These are phyloP conservation scores for Engraulis encrasicolus DNA, from an alignment of 2,113 vertebrate genomes.

Conservation along the genomic window DNA sequence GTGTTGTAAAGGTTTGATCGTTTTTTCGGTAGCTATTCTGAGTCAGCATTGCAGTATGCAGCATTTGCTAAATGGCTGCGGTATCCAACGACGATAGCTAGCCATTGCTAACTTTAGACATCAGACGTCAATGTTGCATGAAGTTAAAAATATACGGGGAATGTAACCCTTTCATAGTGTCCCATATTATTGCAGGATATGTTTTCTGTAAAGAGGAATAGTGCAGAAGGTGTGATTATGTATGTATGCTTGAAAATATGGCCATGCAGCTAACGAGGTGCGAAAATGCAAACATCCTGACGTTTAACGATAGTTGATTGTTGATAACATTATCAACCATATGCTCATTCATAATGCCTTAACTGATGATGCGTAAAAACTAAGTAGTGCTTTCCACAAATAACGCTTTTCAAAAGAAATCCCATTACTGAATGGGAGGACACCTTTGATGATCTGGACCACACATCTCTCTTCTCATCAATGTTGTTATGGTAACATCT, in stretches of 20 bases:
- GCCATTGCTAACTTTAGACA: constrained; percentile 42
- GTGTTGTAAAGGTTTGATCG: not conserved
- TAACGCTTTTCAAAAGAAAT: not conserved
- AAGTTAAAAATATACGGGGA: constrained; percentile 7
- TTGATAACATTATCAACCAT: not conserved
- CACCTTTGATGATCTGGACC: too few species aligned
- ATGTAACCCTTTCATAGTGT: not conserved
- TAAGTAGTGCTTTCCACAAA: not conserved
- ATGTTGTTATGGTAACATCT: constrained; percentile 3
- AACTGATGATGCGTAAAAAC: not conserved
- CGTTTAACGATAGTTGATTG: not conserved
- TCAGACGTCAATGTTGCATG: not conserved
- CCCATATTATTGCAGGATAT: not conserved
- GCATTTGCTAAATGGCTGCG: not conserved
- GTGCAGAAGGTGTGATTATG: not conserved
- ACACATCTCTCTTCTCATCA: not conserved
- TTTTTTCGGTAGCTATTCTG: not conserved
- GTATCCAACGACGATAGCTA: not conserved
- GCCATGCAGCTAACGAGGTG: not conserved
- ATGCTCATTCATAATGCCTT: not conserved
- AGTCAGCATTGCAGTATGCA: not conserved
- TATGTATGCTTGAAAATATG: not conserved
- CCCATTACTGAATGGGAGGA: not conserved
- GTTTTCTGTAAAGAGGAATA: not conserved
- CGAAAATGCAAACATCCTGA: not conserved